Evolutionary conservation across 2,888 invertebrate species (phyloP).

Genomic region (Apamea crenata): DNA sequence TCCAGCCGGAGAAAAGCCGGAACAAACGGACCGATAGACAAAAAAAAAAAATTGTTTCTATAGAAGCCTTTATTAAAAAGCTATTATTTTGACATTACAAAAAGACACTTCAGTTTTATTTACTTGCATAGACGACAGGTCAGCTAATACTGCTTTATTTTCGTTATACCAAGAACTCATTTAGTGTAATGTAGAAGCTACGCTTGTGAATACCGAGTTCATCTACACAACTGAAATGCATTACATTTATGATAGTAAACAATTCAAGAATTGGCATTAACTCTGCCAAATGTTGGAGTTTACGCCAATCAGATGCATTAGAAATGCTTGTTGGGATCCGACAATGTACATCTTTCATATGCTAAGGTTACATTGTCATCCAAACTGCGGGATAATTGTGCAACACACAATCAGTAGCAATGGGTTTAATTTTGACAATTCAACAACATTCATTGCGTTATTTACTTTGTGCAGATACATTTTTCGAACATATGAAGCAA

Average conservation of each 20-base stretch:
- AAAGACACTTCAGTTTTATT: too few relatives aligned
- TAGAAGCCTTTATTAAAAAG: too few relatives aligned
- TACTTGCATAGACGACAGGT: neutral
- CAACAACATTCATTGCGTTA: too few relatives aligned
- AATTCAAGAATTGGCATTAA: neutral
- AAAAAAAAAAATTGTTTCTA: too few relatives aligned
- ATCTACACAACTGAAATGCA: constrained; percentile 1
- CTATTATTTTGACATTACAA: too few relatives aligned
- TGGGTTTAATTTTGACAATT: too few relatives aligned
- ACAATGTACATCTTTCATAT: neutral
- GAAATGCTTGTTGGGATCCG: neutral
- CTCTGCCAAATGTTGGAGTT: neutral
- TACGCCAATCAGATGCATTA: neutral
- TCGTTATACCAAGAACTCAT: neutral
- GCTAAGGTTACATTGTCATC: neutral
- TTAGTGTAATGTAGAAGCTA: constrained; percentile 1
- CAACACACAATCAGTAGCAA: too few relatives aligned
- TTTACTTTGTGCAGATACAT: too few relatives aligned
- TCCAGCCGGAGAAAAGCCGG: neutral
- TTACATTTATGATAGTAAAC: constrained; percentile 11
- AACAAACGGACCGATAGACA: neutral
- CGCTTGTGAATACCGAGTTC: neutral
- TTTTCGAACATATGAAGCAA: too few relatives aligned
- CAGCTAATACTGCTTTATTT: neutral
- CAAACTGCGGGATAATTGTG: neutral